These are phyloP conservation scores for Turnix velox DNA, from an alignment of 2,113 vertebrate species.

Conservation along the genomic window DNA sequence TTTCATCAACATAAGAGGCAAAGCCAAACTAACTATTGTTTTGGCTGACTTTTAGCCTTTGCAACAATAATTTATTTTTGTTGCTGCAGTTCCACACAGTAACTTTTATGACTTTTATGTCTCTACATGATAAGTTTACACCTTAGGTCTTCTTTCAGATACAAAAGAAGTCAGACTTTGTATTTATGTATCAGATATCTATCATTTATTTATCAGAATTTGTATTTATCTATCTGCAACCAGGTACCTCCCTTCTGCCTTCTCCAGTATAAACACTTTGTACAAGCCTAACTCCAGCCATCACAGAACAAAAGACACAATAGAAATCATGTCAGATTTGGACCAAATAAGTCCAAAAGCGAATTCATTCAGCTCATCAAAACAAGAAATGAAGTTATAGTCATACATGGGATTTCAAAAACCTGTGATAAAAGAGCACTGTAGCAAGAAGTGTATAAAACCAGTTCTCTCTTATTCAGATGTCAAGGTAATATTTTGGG, in stretches of 20 bases:
- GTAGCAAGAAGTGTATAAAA: background rate
- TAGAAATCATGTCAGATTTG: background rate
- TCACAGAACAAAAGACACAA: background rate
- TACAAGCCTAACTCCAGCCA: background rate
- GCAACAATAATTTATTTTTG: background rate
- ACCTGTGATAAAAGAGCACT: background rate
- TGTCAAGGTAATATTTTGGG: background rate
- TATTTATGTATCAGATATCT: background rate
- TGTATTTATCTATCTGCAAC: background rate
- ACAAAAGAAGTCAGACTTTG: background rate
- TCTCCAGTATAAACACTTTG: background rate
- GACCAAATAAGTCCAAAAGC: background rate
- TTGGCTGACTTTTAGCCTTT: background rate
- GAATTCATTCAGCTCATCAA: background rate
- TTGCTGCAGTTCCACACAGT: background rate
- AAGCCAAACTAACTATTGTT: background rate
- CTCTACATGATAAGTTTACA: background rate
- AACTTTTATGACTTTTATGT: background rate
- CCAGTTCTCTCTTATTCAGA: background rate
- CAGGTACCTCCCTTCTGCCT: background rate
- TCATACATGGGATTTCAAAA: background rate
- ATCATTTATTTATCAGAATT: no score
- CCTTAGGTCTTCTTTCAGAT: background rate
- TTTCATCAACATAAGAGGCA: background rate
- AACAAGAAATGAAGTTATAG: background rate